A percentile compares a stretch with the other conserved stretches of the same genome.
These are phyloP conservation scores for Gymnocheta viridis DNA, from an alignment of 2,888 invertebrate species.

Conservation along the genomic window DNA sequence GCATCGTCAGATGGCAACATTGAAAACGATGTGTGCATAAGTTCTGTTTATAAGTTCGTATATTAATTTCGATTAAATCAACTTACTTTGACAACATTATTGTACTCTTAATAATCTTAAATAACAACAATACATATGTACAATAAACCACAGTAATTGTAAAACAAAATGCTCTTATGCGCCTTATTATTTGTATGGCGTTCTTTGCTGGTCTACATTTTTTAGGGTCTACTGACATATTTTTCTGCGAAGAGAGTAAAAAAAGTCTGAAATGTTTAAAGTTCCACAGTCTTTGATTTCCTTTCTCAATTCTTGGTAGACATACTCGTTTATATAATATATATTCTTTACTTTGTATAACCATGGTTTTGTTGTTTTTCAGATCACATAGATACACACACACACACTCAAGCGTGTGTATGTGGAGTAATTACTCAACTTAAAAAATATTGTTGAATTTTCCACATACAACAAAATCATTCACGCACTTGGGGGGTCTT, in stretches of 20 bases:
- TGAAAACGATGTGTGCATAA: no score
- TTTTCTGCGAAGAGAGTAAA: slow-evolving; percentile 14
- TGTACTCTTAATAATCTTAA: not conserved
- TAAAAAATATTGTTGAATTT: slow-evolving; percentile 60
- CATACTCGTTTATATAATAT: slow-evolving; percentile 29
- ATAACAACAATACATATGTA: not conserved
- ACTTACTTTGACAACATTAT: not conserved
- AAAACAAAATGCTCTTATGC: not conserved
- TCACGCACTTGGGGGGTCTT: slow-evolving; percentile 68
- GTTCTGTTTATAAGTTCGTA: not conserved
- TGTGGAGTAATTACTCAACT: slow-evolving; percentile 65
- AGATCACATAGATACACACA: not conserved
- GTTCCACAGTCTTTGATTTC: slow-evolving; percentile 45
- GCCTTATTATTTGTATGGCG: not conserved
- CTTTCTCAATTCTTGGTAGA: slow-evolving; percentile 53
- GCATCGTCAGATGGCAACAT: no score
- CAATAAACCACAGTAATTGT: not conserved
- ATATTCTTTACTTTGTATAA: not conserved
- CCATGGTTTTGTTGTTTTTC: slow-evolving; percentile 2
- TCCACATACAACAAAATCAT: slow-evolving; percentile 57
- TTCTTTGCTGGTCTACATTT: slow-evolving; percentile 6
- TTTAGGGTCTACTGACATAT: slow-evolving; percentile 39
- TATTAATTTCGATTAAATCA: not conserved
- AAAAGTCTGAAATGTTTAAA: slow-evolving; percentile 25
- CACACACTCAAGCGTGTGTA: not conserved